A percentile compares a stretch with the other conserved stretches of the same genome.
These are phyloP conservation scores for Rhimphoctona megacephalus DNA, from an alignment of 2,888 invertebrate genomes.

Conservation along the genomic window DNA sequence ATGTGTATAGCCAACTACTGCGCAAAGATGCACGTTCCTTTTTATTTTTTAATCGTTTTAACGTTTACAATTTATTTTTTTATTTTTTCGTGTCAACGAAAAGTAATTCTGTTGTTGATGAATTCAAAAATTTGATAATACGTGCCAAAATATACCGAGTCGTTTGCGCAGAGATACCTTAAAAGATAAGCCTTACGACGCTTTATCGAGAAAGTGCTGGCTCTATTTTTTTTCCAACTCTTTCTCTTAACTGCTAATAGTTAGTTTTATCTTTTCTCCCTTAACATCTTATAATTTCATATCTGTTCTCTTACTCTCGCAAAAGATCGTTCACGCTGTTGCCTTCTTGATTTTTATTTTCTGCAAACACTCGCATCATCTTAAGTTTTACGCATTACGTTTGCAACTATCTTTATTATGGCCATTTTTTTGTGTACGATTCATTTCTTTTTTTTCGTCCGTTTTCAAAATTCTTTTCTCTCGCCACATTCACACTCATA, in stretches of 20 bases:
- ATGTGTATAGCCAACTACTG: conserved; percentile 23
- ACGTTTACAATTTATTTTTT: neutral
- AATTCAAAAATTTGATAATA: conserved; percentile 14
- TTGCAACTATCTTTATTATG: conserved; percentile 72
- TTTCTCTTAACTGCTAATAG: conserved; percentile 62
- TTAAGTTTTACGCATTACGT: conserved; percentile 57
- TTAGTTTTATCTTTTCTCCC: conserved; percentile 52
- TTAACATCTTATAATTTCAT: conserved; percentile 1
- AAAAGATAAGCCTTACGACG: conserved; percentile 67
- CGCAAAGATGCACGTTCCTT: conserved; percentile 38
- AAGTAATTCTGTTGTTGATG: neutral
- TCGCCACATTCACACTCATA: conserved; percentile 37
- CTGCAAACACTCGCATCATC: conserved; percentile 46
- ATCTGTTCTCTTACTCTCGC: conserved; percentile 39
- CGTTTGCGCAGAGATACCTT: conserved; percentile 60
- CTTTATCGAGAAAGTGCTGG: conserved; percentile 69
- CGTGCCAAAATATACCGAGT: conserved; percentile 33
- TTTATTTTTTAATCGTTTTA: neutral
- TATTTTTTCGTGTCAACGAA: neutral
- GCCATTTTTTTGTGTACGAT: conserved; percentile 68
- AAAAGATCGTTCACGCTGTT: conserved; percentile 72
- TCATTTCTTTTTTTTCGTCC: conserved; percentile 58
- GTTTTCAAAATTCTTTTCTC: conserved; percentile 44
- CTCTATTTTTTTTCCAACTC: conserved; percentile 31
- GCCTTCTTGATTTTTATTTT: conserved; percentile 33